A percentile compares a stretch with the other conserved stretches of the same genome.
Conservation (phyloP, 2,797 vertebrate species). For the Acanthiza pusilla region DNA sequence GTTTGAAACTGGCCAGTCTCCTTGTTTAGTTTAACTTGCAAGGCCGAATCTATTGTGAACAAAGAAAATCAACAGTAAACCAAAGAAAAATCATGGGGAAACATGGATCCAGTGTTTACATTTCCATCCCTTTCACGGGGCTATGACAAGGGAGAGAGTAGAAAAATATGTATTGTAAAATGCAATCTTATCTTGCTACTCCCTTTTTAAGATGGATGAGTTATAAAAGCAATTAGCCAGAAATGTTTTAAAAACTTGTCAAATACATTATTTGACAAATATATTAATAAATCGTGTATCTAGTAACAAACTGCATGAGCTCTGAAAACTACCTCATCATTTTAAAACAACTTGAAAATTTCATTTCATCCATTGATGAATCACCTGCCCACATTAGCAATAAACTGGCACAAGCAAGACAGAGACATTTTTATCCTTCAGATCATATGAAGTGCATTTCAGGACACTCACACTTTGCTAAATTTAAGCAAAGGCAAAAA, state of each 20-base stretch:
- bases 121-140: background rate
- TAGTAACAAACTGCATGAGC: constrained; percentile 14
- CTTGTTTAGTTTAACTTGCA: background rate
- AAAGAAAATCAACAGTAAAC: background rate
- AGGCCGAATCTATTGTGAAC: background rate
- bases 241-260: constrained; percentile 53
- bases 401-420: constrained; percentile 4
- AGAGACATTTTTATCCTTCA: constrained; percentile 4
- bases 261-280: constrained; percentile 45
- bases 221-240: constrained; percentile 51
- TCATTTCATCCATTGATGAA: constrained; percentile 35
- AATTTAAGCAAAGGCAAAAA: background rate
- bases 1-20: background rate
- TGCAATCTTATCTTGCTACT: background rate
- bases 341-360: constrained; percentile 48
- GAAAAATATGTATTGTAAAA: background rate
- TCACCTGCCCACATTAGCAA: constrained; percentile 16
- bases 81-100: background rate
- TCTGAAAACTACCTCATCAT: constrained; percentile 48
- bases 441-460: background rate
- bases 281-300: constrained; percentile 21
- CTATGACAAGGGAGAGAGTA: background rate
- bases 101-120: background rate
- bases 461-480: background rate
- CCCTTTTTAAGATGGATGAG: constrained; percentile 10